Percentiles rank a stretch among this genome's conserved stretches.
Conservation (phyloP, 2,797 vertebrate genomes). For the Calcarius lapponicus region DNA sequence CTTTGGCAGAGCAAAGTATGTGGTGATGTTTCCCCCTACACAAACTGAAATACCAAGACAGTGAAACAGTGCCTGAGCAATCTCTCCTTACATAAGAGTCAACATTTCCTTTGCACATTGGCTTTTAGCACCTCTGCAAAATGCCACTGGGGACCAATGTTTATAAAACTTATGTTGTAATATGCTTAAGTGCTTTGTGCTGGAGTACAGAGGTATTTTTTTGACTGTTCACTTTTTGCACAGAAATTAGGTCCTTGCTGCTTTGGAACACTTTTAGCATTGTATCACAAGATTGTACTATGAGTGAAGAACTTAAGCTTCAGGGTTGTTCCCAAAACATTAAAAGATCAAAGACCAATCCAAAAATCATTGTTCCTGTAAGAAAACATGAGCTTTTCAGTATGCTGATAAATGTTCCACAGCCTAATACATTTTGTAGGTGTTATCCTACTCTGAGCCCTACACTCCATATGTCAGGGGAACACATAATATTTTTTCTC, state of each 20-base stretch:
- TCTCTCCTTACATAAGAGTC: background rate
- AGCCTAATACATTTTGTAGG: background rate
- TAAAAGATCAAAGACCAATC: background rate
- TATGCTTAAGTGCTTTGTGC: background rate
- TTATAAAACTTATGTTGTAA: background rate
- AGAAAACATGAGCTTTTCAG: background rate
- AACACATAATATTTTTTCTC: background rate
- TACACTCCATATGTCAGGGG: background rate
- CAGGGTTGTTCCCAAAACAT: background rate
- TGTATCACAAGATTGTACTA: background rate
- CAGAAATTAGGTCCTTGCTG: background rate
- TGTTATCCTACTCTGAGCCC: background rate
- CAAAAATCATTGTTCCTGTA: background rate
- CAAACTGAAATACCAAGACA: background rate
- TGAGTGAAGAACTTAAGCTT: background rate
- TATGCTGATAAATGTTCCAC: background rate
- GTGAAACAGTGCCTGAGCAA: background rate
- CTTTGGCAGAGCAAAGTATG: background rate
- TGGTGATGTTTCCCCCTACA: background rate
- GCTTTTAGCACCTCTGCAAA: background rate
- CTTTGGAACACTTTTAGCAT: background rate
- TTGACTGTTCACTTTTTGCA: background rate
- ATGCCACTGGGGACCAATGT: background rate
- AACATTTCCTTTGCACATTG: background rate
- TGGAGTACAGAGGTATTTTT: background rate